A percentile compares a stretch with the other conserved stretches of the same genome.
Conservation (phyloP, 2,797 vertebrate species). For the Sebastes diploproa region DNA sequence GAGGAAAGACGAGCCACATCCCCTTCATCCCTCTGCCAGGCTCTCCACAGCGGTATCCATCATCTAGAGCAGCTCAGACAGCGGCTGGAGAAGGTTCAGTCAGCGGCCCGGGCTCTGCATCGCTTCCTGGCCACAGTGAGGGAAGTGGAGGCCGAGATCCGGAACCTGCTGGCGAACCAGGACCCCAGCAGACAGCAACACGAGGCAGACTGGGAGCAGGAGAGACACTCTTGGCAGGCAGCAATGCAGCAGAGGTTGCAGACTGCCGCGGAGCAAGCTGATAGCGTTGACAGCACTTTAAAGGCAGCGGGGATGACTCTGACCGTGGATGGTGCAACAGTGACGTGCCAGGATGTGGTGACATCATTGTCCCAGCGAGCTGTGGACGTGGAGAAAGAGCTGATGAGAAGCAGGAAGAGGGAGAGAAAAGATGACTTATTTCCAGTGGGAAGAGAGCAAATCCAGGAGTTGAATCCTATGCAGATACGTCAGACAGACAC, state of each 20-base stretch:
- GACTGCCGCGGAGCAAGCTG: conserved; percentile 72
- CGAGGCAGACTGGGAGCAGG: conserved; percentile 27
- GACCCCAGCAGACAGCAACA: conserved; percentile 19
- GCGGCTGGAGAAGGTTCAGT: conserved; percentile 70
- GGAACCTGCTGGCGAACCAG: conserved; percentile 11
- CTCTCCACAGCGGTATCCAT: conserved; percentile 67
- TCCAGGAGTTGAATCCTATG: background rate
- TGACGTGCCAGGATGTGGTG: conserved; percentile 63
- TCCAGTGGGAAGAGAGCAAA: background rate
- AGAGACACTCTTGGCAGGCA: conserved; percentile 37
- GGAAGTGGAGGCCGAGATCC: conserved; percentile 58
- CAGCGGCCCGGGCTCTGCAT: conserved; percentile 76
- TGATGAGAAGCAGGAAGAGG: conserved; percentile 13
- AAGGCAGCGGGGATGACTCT: conserved; percentile 71
- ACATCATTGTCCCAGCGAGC: conserved; percentile 29
- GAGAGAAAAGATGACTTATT: conserved; percentile 1
- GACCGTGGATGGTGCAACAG: conserved; percentile 56
- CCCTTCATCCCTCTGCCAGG: conserved; percentile 57
- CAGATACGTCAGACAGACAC: background rate
- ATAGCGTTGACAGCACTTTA: conserved; percentile 77
- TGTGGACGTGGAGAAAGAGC: conserved; percentile 27
- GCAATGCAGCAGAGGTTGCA: conserved; percentile 66
- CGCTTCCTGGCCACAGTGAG: conserved; percentile 79
- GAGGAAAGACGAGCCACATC: conserved; percentile 59
- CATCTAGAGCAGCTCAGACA: conserved; percentile 76